These are phyloP conservation scores for Sinotaia quadrata DNA, from an alignment of 2,888 invertebrate species.

Conservation along the genomic window DNA sequence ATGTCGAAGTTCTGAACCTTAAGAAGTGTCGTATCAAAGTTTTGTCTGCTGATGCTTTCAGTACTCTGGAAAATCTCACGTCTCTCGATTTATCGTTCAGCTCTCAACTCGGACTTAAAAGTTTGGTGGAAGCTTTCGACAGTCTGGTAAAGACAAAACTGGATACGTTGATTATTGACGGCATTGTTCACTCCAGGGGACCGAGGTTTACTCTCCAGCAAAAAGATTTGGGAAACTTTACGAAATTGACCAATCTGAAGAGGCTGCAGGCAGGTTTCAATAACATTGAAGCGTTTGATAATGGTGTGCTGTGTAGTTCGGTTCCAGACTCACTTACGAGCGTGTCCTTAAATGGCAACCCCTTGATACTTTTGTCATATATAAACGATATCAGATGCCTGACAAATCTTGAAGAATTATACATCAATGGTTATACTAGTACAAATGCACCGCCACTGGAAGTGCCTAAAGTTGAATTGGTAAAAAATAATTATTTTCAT, in stretches of 20 bases:
- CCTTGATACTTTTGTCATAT: conserved; percentile 28
- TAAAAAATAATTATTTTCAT: neutral
- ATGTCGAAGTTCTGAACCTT: neutral
- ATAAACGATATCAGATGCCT: conserved; percentile 26
- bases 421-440: conserved; percentile 17
- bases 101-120: too few relatives aligned
- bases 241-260: neutral
- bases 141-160: too few relatives aligned
- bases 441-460: neutral
- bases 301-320: conserved; percentile 10
- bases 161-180: neutral
- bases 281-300: neutral
- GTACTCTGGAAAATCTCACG: too few relatives aligned
- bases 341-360: conserved; percentile 20
- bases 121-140: too few relatives aligned
- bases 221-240: neutral
- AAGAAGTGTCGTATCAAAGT: neutral
- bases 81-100: too few relatives aligned
- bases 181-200: neutral
- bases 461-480: neutral
- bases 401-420: conserved; percentile 8
- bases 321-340: conserved; percentile 25
- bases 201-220: neutral
- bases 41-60: too few relatives aligned
- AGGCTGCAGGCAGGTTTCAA: neutral